Base-by-base conservation (phyloP, 1,140 invertebrate genomes). In the Charaxes varanes region DNA sequence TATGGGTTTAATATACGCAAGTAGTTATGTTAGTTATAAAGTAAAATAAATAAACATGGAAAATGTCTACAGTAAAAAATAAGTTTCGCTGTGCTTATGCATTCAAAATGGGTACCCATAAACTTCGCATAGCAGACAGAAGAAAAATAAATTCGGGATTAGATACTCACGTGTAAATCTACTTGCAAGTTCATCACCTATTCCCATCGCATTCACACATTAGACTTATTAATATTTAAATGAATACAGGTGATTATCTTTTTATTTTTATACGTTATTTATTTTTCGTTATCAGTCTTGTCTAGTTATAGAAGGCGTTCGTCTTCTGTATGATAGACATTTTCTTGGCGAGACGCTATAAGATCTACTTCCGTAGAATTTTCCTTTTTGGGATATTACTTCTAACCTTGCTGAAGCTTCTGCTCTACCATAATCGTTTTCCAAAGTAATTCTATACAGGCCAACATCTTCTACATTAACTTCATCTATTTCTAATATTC, bases 371-470 rank as follows among this genome's bases (percentile, higher is more conserved):
- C 60, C 61, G 34, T 77, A 66, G 41, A 79, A 81, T 28, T 81
- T 81, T 6, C 78, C 74, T 38, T 62, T 70, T 14, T 64, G 67
- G 2, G 76, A 64, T 24, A 95, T 92, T 2, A 96, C 90, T 63
- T 96, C 93, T 4, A 96, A 67, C 19, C 92, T 85, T 0, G 93
- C 94, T 3, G 90, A 89, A 1, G 94, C 92, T 58, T 94, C 92
- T 1, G 93, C 90, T 45, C 90, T 87, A 0, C 94, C 94, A 21
- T 92, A 89, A 45, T 94, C 90, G 62, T 96, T 96, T 61, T 94
- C 93, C 4, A 95, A 66, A 0, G 88, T 91, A 6, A 96, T 88
- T 23, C 91, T 87, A 62, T 96, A 96, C 0, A 94, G 72, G 0
- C 93, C 94, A 0, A 93, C 91, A 66, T 96, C 94, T 41, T 93